Evolutionary conservation across 2,797 vertebrate genomes (phyloP).

Genomic region (Sebastes oblongus): DNA sequence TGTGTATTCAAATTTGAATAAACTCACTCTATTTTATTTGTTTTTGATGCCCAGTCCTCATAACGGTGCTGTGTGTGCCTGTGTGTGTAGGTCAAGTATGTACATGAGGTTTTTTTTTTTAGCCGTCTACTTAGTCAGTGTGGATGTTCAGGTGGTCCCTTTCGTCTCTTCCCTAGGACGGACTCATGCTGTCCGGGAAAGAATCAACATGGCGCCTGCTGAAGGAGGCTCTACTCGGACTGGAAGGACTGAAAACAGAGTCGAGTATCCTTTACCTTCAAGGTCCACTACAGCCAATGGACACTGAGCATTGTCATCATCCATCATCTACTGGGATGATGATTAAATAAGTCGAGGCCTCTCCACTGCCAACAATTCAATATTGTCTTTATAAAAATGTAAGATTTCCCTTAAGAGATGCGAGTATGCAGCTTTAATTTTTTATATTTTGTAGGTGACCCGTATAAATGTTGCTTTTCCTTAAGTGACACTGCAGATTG

Average conservation of each 20-base stretch:
- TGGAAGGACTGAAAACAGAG: constrained; percentile 83
- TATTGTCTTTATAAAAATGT: neutral
- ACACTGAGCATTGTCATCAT: neutral
- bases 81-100: neutral
- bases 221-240: constrained; percentile 80
- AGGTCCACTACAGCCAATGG: neutral
- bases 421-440: neutral
- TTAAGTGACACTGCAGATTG: constrained; percentile 87
- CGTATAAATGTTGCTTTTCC: constrained; percentile 49
- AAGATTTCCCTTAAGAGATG: neutral
- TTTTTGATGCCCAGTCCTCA: neutral
- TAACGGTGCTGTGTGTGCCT: neutral
- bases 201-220: constrained; percentile 81
- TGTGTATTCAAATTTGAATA: neutral
- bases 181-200: constrained; percentile 87
- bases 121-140: neutral
- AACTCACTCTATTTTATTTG: neutral
- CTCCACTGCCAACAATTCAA: neutral
- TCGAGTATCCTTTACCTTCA: constrained; percentile 86
- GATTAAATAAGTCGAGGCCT: neutral
- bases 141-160: neutral
- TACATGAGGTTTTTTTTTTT: neutral
- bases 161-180: constrained; percentile 79
- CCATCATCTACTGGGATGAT: neutral
- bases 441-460: neutral